A percentile compares a stretch with the other conserved stretches of the same genome.
phyloP scores from a whole-genome alignment of 2,888 invertebrate genomes.

The Matsumyia berberina region DNA sequence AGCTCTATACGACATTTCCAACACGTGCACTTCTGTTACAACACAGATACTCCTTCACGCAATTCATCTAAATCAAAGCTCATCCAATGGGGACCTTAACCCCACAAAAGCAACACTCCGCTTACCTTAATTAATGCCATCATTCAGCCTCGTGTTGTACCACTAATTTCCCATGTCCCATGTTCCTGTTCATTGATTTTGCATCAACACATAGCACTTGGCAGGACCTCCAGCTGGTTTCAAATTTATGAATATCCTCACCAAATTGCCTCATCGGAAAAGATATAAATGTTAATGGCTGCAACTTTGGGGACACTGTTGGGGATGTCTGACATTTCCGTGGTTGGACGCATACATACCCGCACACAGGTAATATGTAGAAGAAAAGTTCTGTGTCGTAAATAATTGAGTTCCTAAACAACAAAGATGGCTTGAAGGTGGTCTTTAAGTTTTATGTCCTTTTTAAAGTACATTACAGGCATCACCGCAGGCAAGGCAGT shows the following conservation, averaged over 20 bases:
- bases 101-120: background rate
- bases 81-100: background rate
- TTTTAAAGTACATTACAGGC: background rate
- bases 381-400: slow-evolving; percentile 26
- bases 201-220: background rate
- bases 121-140: slow-evolving; percentile 21
- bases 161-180: slow-evolving; percentile 5
- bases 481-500: background rate
- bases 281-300: slow-evolving; percentile 27
- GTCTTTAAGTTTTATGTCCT: slow-evolving; percentile 2
- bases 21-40: slow-evolving; percentile 11
- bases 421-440: background rate
- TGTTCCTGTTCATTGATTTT: slow-evolving; percentile 27
- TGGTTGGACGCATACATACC: background rate
- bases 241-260: slow-evolving; percentile 23
- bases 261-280: slow-evolving; percentile 7
- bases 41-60: background rate
- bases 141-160: slow-evolving; percentile 1
- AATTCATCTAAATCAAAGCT: background rate
- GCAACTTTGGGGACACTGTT: slow-evolving; percentile 3
- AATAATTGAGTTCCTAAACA: slow-evolving; percentile 18
- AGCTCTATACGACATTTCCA: background rate
- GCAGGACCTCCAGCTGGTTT: background rate
- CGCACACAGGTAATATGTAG: slow-evolving; percentile 6
- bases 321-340: slow-evolving; percentile 11